Evolutionary conservation across 1,140 invertebrate species (phyloP).

Genomic region (Habropoda laboriosa): DNA sequence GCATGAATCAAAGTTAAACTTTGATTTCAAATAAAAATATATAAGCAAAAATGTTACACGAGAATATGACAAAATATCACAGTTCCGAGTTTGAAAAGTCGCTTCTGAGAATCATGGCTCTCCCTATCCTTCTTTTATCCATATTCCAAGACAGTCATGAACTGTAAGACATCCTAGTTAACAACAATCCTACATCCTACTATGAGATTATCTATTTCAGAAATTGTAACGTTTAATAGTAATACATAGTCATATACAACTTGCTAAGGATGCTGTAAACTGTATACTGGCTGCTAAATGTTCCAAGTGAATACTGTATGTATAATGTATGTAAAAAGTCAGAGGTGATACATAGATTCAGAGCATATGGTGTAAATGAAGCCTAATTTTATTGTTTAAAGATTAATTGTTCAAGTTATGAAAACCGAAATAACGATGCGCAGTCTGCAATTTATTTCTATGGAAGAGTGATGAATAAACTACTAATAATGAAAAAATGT

Average conservation of each 20-base stretch:
- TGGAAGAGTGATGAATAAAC: constrained; percentile 56
- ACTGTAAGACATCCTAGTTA: constrained; percentile 75
- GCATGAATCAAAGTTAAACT: constrained; percentile 40
- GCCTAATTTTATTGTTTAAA: constrained; percentile 38
- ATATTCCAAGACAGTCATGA: constrained; percentile 62
- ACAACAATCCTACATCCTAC: constrained; percentile 78
- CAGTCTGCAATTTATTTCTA: constrained; percentile 40
- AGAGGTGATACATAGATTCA: constrained; percentile 55
- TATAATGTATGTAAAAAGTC: constrained; percentile 68
- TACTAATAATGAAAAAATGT: constrained; percentile 29
- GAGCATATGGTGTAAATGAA: constrained; percentile 43
- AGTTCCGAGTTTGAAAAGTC: constrained; percentile 73
- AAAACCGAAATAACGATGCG: constrained; percentile 46
- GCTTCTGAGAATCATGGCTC: constrained; percentile 71
- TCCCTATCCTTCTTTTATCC: constrained; percentile 62
- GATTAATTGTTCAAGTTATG: constrained; percentile 30
- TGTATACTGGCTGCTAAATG: constrained; percentile 78
- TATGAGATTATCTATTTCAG: constrained; percentile 75
- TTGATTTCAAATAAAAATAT: constrained; percentile 56
- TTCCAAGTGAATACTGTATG: constrained; percentile 79
- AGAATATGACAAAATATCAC: constrained; percentile 77
- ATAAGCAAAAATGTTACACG: constrained; percentile 62
- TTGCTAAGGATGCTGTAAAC: constrained; percentile 76
- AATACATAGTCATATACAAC: constrained; percentile 79
- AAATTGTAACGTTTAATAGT: constrained; percentile 75